Percentiles rank a stretch among this genome's conserved stretches.
phyloP scores from a whole-genome alignment of 2,113 vertebrate species.

The Sitta europaea region DNA sequence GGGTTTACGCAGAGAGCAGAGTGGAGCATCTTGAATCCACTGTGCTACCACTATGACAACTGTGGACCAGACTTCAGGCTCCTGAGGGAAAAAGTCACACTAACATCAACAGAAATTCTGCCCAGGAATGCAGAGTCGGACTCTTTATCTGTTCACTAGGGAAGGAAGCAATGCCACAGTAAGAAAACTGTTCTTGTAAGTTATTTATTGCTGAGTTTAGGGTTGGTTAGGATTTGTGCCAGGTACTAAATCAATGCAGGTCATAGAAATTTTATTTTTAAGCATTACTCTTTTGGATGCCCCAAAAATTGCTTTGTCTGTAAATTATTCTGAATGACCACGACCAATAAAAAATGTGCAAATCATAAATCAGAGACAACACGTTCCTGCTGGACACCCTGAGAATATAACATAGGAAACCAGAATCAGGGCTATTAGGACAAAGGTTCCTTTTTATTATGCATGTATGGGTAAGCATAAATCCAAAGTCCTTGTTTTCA shows the following conservation, averaged over 20 bases:
- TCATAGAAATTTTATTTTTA: conserved; percentile 59
- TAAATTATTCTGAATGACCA: conserved; percentile 52
- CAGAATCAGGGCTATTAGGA: not conserved
- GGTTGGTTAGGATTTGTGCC: conserved; percentile 40
- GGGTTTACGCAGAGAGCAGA: not conserved
- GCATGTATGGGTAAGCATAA: not conserved
- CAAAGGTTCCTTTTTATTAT: not conserved
- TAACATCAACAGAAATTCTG: not conserved
- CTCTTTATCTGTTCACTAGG: not conserved
- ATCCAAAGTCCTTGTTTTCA: not conserved
- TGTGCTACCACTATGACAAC: not conserved
- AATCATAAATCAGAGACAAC: conserved; percentile 37
- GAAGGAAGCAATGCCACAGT: conserved; percentile 18
- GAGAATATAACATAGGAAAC: not conserved
- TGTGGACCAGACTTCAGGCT: not conserved
- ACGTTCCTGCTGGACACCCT: not conserved
- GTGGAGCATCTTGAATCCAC: not conserved
- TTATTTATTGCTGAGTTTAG: conserved; percentile 47
- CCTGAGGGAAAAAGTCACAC: not conserved
- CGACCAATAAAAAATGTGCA: not conserved
- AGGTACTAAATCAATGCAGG: conserved; percentile 54
- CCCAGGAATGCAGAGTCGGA: not conserved
- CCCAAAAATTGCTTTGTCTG: conserved; percentile 45
- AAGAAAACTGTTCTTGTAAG: conserved; percentile 31
- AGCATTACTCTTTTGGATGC: conserved; percentile 33